These are phyloP conservation scores for Drosophila bifasciata DNA, from an alignment of 1,140 invertebrate species.

Conservation along the genomic window DNA sequence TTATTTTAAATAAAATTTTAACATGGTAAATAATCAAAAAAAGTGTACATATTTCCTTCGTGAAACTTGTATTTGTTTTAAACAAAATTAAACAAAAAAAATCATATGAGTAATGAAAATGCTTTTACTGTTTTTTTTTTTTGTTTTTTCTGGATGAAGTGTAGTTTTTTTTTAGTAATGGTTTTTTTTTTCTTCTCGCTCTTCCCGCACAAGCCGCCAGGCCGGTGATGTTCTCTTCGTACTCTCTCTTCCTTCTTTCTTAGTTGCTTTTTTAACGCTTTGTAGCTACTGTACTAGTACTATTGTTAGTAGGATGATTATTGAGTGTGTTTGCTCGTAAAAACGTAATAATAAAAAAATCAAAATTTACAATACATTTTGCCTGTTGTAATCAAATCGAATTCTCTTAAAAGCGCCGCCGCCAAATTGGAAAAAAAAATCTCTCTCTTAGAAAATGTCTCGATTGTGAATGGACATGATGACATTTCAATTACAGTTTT, in stretches of 20 bases:
- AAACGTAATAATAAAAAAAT: constrained; percentile 30
- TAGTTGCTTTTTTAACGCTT: constrained; percentile 12
- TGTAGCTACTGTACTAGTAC: constrained; percentile 20
- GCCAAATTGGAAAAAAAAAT: constrained; percentile 21
- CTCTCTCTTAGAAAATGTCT: constrained; percentile 3
- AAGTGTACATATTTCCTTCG: constrained; percentile 48
- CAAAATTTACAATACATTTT: constrained; percentile 33
- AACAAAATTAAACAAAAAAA: constrained; percentile 48
- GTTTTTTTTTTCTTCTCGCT: constrained; percentile 15
- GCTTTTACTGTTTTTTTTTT: constrained; percentile 38
- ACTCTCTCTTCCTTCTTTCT: constrained; percentile 9
- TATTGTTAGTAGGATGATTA: constrained; percentile 35
- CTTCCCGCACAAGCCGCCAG: constrained; percentile 20
- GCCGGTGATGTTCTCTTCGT: constrained; percentile 29
- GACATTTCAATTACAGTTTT: constrained; percentile 13
- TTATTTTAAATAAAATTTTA: constrained; percentile 68
- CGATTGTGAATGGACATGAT: constrained; percentile 13
- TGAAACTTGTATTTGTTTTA: constrained; percentile 19
- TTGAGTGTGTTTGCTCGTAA: constrained; percentile 39
- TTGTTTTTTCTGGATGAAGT: constrained; percentile 33
- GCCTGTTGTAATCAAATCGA: constrained; percentile 26
- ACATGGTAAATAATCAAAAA: constrained; percentile 73
- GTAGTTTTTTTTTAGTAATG: constrained; percentile 26
- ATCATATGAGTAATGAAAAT: constrained; percentile 56
- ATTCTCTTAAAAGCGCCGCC: constrained; percentile 2